These are phyloP conservation scores for Mellivora capensis DNA, from an alignment of 2,113 vertebrate genomes.

Conservation along the genomic window DNA sequence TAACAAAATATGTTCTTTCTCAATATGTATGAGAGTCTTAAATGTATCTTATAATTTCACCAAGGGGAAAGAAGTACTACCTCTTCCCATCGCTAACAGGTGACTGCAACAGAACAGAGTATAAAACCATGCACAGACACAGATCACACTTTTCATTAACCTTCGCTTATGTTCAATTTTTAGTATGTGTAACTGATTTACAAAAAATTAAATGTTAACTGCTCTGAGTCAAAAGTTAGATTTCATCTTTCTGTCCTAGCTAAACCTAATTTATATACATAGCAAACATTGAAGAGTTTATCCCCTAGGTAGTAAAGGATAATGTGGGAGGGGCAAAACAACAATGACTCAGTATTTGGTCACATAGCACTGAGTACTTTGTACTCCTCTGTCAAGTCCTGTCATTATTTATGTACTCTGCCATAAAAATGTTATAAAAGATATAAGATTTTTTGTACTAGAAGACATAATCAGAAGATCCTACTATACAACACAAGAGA, in stretches of 20 bases:
- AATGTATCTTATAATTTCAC: background rate
- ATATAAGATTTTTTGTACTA: background rate
- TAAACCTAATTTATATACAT: background rate
- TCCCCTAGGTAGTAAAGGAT: background rate
- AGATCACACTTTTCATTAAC: background rate
- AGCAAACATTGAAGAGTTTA: background rate
- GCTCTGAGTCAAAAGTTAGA: background rate
- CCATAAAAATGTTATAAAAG: background rate
- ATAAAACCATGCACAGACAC: background rate
- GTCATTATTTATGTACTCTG: background rate
- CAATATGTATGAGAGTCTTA: background rate
- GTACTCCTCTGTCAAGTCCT: background rate
- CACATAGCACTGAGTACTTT: background rate
- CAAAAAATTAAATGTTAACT: constrained; percentile 29
- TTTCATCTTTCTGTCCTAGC: background rate
- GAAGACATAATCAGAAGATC: background rate
- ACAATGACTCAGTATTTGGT: background rate
- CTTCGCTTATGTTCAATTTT: constrained; percentile 8
- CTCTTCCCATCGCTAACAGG: background rate
- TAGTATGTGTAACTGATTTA: background rate
- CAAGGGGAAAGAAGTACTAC: background rate
- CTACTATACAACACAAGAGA: background rate
- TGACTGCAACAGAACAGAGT: background rate
- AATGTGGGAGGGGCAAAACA: background rate
- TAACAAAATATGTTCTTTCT: background rate